Percentiles rank a stretch among this genome's conserved stretches.
Evolutionary conservation across 1,140 invertebrate species (phyloP).

Genomic region (Heterodera schachtii): DNA sequence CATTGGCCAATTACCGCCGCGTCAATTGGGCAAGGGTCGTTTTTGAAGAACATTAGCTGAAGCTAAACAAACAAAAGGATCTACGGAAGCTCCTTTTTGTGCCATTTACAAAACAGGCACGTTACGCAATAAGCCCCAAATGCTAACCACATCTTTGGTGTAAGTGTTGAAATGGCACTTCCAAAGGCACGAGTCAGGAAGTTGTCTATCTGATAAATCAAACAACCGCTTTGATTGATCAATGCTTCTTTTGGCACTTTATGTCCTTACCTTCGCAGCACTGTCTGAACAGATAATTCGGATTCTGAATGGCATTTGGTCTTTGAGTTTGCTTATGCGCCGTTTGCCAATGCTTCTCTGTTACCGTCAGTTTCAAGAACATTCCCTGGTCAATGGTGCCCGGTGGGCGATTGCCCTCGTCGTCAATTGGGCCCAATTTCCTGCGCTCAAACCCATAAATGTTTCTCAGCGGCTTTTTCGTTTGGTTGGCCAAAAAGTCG

Average conservation of each 20-base stretch:
- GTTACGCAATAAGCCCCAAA: background rate
- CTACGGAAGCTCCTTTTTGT: too few species aligned
- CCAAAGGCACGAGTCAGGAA: conserved; percentile 59
- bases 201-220: conserved; percentile 48
- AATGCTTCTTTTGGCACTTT: background rate
- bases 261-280: conserved; percentile 44
- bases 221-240: conserved; percentile 7
- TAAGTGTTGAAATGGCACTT: conserved; percentile 61
- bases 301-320: conserved; percentile 43
- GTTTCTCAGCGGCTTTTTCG: conserved; percentile 37
- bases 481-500: conserved; percentile 42
- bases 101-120: too few species aligned
- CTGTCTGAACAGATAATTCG: conserved; percentile 53
- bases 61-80: conserved; percentile 34
- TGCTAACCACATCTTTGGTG: conserved; percentile 56
- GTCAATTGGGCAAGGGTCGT: conserved; percentile 51
- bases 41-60: conserved; percentile 56
- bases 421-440: conserved; percentile 28
- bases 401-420: conserved; percentile 20
- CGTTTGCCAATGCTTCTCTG: conserved; percentile 5
- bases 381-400: conserved; percentile 26
- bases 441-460: conserved; percentile 53
- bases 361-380: conserved; percentile 43
- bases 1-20: conserved; percentile 29
- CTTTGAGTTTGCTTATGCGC: background rate